Evolutionary conservation across 2,888 invertebrate genomes (phyloP).

Genomic region (Ectemnius cavifrons): DNA sequence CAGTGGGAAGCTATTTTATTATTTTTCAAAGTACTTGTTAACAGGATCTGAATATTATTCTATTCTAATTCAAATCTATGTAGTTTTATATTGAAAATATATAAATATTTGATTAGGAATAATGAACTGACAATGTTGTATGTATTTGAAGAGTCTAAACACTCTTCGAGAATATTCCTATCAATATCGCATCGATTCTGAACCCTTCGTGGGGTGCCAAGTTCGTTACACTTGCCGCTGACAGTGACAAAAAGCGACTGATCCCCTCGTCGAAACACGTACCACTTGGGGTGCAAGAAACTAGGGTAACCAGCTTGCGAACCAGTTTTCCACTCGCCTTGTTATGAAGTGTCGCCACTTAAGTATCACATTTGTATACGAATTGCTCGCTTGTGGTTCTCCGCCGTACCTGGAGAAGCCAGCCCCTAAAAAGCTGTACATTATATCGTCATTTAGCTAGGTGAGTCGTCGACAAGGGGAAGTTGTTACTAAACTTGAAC

Average conservation of each 20-base stretch:
- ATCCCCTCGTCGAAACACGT: constrained; percentile 58
- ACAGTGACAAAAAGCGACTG: constrained; percentile 60
- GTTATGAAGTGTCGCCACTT: constrained; percentile 73
- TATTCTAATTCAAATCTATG: not conserved
- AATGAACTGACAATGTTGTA: no score
- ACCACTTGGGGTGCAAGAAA: constrained; percentile 57
- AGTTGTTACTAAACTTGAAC: no score
- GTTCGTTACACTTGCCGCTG: constrained; percentile 74
- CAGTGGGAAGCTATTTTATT: constrained; percentile 26
- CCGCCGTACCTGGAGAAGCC: constrained; percentile 40
- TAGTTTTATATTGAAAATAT: no score
- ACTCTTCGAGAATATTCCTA: constrained; percentile 5
- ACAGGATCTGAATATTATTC: not conserved
- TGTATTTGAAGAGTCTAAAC: no score
- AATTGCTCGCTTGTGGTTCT: constrained; percentile 71
- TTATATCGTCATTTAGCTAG: constrained; percentile 66
- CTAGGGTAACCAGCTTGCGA: constrained; percentile 60
- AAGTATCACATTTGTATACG: constrained; percentile 73
- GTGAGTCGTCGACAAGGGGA: constrained; percentile 19
- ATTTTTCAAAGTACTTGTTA: not conserved
- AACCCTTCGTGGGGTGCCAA: constrained; percentile 39
- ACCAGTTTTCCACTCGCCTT: constrained; percentile 71
- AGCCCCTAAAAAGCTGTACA: constrained; percentile 44
- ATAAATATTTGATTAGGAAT: no score
- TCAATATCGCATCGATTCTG: constrained; percentile 20